Evolutionary conservation across 2,888 invertebrate genomes (phyloP).

Genomic region (Clistopyga incitator): DNA sequence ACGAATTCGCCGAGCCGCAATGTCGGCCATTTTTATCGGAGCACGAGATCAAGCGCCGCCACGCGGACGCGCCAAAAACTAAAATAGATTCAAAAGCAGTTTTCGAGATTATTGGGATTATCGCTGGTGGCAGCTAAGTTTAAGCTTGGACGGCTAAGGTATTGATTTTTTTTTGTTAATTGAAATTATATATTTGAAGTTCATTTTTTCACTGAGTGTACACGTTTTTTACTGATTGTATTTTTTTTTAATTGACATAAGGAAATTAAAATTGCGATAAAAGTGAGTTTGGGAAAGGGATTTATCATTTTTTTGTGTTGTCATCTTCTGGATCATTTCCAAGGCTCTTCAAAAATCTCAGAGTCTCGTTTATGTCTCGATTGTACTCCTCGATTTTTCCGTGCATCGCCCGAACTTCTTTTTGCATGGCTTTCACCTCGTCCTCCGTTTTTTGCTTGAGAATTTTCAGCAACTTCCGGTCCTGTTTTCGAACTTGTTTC

Average conservation of each 20-base stretch:
- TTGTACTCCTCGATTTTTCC: constrained; percentile 76
- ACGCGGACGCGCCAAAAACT: constrained; percentile 40
- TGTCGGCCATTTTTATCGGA: constrained; percentile 61
- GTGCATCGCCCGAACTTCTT: constrained; percentile 73
- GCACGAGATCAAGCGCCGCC: constrained; percentile 5
- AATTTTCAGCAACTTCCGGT: constrained; percentile 72
- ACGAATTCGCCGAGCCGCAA: constrained; percentile 65
- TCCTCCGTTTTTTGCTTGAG: constrained; percentile 75
- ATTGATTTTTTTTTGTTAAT: no score
- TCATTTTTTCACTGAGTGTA: no score
- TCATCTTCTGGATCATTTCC: constrained; percentile 70
- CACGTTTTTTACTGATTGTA: no score
- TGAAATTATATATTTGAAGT: no score
- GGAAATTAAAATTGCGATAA: neutral
- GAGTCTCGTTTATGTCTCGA: constrained; percentile 75
- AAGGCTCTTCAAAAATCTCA: constrained; percentile 75
- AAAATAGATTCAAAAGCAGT: neutral
- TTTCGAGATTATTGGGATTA: neutral
- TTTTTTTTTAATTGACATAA: no score
- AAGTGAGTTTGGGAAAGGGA: constrained; percentile 4
- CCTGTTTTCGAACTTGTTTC: constrained; percentile 63
- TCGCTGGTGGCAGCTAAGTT: no score
- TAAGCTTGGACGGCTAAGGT: no score
- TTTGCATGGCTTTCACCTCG: constrained; percentile 75
- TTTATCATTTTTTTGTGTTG: constrained; percentile 67